Evolutionary conservation across 2,888 invertebrate species (phyloP).

Genomic region (Ashinkailepas kermadecensis): DNA sequence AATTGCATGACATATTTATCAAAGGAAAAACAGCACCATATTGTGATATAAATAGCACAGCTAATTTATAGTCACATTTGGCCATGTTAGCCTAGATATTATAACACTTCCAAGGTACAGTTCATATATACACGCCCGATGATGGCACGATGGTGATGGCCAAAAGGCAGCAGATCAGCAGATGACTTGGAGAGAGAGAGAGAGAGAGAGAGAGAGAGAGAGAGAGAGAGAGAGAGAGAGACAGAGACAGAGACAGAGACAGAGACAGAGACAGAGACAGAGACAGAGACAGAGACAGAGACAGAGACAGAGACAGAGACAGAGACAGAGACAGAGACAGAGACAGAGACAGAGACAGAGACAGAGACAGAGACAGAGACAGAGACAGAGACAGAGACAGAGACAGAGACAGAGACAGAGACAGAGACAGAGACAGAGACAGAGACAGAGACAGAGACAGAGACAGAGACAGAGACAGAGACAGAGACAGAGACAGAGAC

Average conservation of each 20-base stretch:
- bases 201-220: too few species aligned
- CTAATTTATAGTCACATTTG: too few species aligned
- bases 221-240: too few species aligned
- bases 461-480: neutral
- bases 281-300: neutral
- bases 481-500: neutral
- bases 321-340: constrained; percentile 20
- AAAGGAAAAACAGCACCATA: too few species aligned
- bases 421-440: constrained; percentile 18
- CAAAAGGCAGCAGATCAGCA: too few species aligned
- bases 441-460: constrained; percentile 16
- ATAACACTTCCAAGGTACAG: too few species aligned
- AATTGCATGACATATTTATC: too few species aligned
- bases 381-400: constrained; percentile 19
- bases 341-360: constrained; percentile 21
- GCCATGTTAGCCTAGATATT: too few species aligned
- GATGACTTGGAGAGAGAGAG: too few species aligned
- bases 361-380: constrained; percentile 18
- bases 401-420: constrained; percentile 17
- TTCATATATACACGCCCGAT: too few species aligned
- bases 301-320: neutral
- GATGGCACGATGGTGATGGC: too few species aligned
- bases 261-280: neutral
- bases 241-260: neutral
- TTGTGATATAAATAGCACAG: too few species aligned